phyloP scores from a whole-genome alignment of 2,888 invertebrate species.

The Platynereis dumerilii region DNA sequence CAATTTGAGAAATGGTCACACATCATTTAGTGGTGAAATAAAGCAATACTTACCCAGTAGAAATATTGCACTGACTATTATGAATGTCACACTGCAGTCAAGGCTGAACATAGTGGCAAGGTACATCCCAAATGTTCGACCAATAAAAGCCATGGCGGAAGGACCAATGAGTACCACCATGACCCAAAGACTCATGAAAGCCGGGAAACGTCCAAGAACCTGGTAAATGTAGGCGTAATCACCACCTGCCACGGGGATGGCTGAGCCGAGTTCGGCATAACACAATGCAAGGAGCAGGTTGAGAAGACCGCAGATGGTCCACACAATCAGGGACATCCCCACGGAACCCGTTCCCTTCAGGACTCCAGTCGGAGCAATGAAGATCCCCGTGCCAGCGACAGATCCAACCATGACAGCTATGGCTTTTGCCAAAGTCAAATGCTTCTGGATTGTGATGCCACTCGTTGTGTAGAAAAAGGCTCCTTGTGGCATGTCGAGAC shows the following conservation, averaged over 20 bases:
- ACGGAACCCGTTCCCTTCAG: conserved; percentile 18
- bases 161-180: conserved; percentile 20
- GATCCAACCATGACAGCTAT: conserved; percentile 22
- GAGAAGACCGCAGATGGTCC: conserved; percentile 20
- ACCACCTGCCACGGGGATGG: conserved; percentile 23
- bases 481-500: no score
- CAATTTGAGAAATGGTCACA: no score
- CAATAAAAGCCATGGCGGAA: conserved; percentile 15
- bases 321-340: conserved; percentile 21
- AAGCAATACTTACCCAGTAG: conserved; percentile 16
- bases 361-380: conserved; percentile 25
- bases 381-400: conserved; percentile 24
- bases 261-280: conserved; percentile 25
- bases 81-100: conserved; percentile 5
- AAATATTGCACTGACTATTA: conserved; percentile 7
- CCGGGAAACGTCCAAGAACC: conserved; percentile 23
- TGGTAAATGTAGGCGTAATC: conserved; percentile 25
- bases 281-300: conserved; percentile 25
- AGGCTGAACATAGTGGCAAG: conserved; percentile 10
- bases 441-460: conserved; percentile 17
- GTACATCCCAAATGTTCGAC: conserved; percentile 19
- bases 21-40: no score
- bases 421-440: conserved; percentile 14
- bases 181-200: conserved; percentile 23
- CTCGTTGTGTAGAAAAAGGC: conserved; percentile 5